Percentiles rank a stretch among this genome's conserved stretches.
Conservation (phyloP, 2,797 vertebrate genomes). For the Sebastes goodei region DNA sequence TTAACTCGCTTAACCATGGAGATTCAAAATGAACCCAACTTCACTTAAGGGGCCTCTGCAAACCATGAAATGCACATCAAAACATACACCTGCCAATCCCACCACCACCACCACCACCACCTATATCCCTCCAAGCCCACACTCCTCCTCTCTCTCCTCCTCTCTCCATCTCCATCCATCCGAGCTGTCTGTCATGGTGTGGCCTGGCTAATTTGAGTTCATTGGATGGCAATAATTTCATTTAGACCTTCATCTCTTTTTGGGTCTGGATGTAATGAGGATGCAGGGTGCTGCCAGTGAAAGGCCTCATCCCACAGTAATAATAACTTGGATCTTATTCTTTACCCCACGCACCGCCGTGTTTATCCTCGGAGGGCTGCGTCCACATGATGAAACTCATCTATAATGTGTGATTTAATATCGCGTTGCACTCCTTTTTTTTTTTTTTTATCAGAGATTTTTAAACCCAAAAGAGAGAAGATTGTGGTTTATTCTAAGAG, state of each 20-base stretch:
- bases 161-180: conserved; percentile 12
- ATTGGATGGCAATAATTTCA: conserved; percentile 87
- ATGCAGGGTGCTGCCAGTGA: conserved; percentile 76
- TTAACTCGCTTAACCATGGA: conserved; percentile 77
- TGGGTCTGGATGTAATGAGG: conserved; percentile 81
- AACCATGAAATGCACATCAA: conserved; percentile 76
- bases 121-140: conserved; percentile 43
- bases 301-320: conserved; percentile 71
- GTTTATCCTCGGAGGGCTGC: conserved; percentile 82
- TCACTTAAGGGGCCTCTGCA: conserved; percentile 62
- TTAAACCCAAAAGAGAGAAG: conserved; percentile 56
- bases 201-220: conserved; percentile 84
- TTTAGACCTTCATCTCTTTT: conserved; percentile 82
- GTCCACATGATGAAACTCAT: conserved; percentile 84
- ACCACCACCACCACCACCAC: conserved; percentile 42
- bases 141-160: not conserved
- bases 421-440: conserved; percentile 54
- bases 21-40: conserved; percentile 68
- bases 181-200: conserved; percentile 76
- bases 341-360: conserved; percentile 72
- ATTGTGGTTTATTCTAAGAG: not conserved
- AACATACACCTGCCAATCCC: conserved; percentile 71
- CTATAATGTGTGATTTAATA: conserved; percentile 86
- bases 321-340: conserved; percentile 79
- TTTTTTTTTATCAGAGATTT: conserved; percentile 17